These are phyloP conservation scores for Himalopsyche phryganea DNA, from an alignment of 1,140 invertebrate species.

Conservation along the genomic window DNA sequence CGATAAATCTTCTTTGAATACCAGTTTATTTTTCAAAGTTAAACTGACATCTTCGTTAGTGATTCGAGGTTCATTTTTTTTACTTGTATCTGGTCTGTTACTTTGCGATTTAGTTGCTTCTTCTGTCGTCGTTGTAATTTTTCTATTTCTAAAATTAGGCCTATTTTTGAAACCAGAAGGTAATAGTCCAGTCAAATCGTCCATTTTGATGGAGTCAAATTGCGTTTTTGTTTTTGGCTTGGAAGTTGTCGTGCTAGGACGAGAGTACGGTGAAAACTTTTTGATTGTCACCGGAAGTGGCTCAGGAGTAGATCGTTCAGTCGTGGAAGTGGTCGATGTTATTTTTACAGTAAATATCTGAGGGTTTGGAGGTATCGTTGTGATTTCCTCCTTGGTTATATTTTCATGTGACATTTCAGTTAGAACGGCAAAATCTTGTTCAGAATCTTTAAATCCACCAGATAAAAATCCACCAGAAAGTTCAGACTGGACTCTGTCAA, in stretches of 20 bases:
- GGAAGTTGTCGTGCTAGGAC: slow-evolving; percentile 51
- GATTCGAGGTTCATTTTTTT: slow-evolving; percentile 43
- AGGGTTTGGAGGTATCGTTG: slow-evolving; percentile 36
- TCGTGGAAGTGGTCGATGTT: slow-evolving; percentile 41
- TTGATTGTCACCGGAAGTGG: slow-evolving; percentile 57
- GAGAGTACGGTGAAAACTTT: slow-evolving; percentile 62
- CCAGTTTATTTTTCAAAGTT: slow-evolving; percentile 51
- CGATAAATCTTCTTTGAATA: slow-evolving; percentile 56
- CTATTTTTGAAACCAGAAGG: slow-evolving; percentile 61
- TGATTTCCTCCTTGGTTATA: slow-evolving; percentile 38
- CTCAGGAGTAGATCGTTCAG: slow-evolving; percentile 48
- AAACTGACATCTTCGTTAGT: slow-evolving; percentile 46
- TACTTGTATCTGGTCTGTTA: slow-evolving; percentile 26
- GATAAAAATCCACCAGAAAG: slow-evolving; percentile 70
- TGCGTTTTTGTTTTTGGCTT: slow-evolving; percentile 49
- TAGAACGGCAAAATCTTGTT: slow-evolving; percentile 56
- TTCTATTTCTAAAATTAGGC: slow-evolving; percentile 52
- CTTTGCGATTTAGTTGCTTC: slow-evolving; percentile 28
- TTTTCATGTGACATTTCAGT: slow-evolving; percentile 58
- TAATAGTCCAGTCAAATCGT: slow-evolving; percentile 57
- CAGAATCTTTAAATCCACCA: slow-evolving; percentile 54
- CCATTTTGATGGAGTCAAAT: slow-evolving; percentile 59
- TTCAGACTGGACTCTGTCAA: slow-evolving; percentile 79
- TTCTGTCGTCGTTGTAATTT: slow-evolving; percentile 44
- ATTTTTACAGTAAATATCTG: slow-evolving; percentile 50